Percentiles rank a stretch among this genome's conserved stretches.
Evolutionary conservation across 2,888 invertebrate species (phyloP).

Genomic region (Papilio elwesi): DNA sequence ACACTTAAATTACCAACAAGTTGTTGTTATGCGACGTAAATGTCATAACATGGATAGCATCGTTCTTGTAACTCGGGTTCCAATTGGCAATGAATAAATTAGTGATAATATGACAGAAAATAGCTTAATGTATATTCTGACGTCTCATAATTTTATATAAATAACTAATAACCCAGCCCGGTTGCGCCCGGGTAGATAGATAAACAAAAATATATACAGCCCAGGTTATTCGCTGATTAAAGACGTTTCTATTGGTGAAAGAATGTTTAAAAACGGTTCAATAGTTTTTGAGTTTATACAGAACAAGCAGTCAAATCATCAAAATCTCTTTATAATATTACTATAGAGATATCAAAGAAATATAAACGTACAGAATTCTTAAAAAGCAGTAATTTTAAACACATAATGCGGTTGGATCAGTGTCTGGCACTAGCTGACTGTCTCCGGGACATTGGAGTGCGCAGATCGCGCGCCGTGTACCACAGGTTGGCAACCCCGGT

Average conservation of each 20-base stretch:
- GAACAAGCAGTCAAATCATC: no score
- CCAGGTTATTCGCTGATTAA: no score
- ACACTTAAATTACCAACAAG: slow-evolving; percentile 5
- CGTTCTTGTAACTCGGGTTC: not conserved
- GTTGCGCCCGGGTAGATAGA: no score
- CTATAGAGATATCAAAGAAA: no score
- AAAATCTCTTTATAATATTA: no score
- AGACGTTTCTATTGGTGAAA: not conserved
- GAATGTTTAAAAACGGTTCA: not conserved
- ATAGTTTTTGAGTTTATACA: no score
- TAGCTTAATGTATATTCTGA: not conserved
- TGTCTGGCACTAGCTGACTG: not conserved
- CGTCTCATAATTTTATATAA: not conserved
- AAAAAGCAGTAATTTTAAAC: not conserved
- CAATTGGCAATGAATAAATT: slow-evolving; percentile 6
- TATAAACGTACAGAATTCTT: not conserved
- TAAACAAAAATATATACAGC: no score
- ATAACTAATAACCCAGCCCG: no score
- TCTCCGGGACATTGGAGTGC: not conserved
- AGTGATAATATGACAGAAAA: not conserved
- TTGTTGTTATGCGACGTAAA: not conserved
- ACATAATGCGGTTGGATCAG: not conserved
- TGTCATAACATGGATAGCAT: slow-evolving; percentile 7
- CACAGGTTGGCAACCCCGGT: slow-evolving; percentile 24
- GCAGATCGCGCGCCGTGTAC: not conserved